These are phyloP conservation scores for Incurvaria masculella DNA, from an alignment of 2,888 invertebrate species.

Conservation along the genomic window DNA sequence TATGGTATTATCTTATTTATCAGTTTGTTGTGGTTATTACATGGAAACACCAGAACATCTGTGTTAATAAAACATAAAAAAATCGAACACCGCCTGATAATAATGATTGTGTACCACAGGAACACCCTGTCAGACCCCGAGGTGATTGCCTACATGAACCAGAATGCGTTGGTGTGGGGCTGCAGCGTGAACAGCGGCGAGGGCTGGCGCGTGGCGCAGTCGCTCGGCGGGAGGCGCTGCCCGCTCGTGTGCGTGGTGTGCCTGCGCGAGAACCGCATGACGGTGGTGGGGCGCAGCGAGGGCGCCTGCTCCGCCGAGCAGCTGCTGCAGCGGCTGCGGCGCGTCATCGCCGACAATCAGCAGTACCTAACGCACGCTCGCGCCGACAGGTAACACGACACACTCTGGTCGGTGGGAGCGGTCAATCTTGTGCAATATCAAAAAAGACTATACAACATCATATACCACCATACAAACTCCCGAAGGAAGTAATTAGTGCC, in stretches of 20 bases:
- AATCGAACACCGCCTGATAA: too few relatives aligned
- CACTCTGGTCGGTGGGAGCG: too few relatives aligned
- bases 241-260: constrained; percentile 91
- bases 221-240: constrained; percentile 73
- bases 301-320: constrained; percentile 74
- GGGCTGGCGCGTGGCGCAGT: constrained; percentile 89
- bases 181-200: constrained; percentile 87
- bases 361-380: constrained; percentile 82
- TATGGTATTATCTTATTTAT: too few relatives aligned
- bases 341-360: constrained; percentile 83
- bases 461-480: too few relatives aligned
- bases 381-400: constrained; percentile 77
- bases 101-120: constrained; percentile 49
- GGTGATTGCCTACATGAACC: constrained; percentile 78
- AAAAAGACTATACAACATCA: too few relatives aligned
- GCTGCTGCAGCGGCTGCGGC: constrained; percentile 67
- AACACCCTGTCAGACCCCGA: constrained; percentile 67
- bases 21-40: too few relatives aligned
- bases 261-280: constrained; percentile 88
- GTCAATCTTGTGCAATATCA: too few relatives aligned
- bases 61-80: too few relatives aligned
- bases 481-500: too few relatives aligned
- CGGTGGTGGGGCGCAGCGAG: constrained; percentile 86
- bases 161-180: constrained; percentile 89
- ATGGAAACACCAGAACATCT: too few relatives aligned